Percentiles rank a stretch among this genome's conserved stretches.
These are phyloP conservation scores for Tenthredo mesomela DNA, from an alignment of 2,888 invertebrate species.

Conservation along the genomic window DNA sequence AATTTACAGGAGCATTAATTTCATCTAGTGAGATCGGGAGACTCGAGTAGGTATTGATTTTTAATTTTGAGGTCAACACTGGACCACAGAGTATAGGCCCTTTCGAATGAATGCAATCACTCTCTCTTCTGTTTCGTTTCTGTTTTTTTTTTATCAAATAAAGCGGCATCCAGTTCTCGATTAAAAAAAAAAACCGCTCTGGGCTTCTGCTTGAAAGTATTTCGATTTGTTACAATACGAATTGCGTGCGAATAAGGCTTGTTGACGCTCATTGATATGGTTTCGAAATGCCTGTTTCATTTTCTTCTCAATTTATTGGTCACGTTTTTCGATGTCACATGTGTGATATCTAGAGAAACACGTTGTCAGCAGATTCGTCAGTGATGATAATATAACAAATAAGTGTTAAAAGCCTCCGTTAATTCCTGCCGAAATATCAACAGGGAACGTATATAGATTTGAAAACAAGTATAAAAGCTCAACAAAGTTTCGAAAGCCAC, in stretches of 20 bases:
- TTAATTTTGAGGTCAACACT: not conserved
- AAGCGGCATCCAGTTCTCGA: not conserved
- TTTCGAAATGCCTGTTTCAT: not conserved
- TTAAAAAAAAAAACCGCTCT: not conserved
- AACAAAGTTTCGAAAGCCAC: too few species aligned
- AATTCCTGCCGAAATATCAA: too few species aligned
- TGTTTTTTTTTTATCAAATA: not conserved
- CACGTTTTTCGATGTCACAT: not conserved
- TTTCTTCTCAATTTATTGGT: not conserved
- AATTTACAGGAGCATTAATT: not conserved
- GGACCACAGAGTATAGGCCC: not conserved
- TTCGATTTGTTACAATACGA: not conserved
- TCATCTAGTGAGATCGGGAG: not conserved
- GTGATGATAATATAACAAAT: too few species aligned
- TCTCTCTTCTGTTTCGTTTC: not conserved
- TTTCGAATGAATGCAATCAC: not conserved
- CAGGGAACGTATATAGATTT: too few species aligned
- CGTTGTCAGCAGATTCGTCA: too few species aligned
- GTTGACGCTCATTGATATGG: not conserved
- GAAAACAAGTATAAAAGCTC: too few species aligned
- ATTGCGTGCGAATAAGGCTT: not conserved
- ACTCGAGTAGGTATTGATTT: not conserved
- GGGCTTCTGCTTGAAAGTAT: not conserved
- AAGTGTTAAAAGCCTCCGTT: too few species aligned
- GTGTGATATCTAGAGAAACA: too few species aligned